Base-by-base conservation (phyloP, 2,888 invertebrate species). In the Eucera pruinosa region DNA sequence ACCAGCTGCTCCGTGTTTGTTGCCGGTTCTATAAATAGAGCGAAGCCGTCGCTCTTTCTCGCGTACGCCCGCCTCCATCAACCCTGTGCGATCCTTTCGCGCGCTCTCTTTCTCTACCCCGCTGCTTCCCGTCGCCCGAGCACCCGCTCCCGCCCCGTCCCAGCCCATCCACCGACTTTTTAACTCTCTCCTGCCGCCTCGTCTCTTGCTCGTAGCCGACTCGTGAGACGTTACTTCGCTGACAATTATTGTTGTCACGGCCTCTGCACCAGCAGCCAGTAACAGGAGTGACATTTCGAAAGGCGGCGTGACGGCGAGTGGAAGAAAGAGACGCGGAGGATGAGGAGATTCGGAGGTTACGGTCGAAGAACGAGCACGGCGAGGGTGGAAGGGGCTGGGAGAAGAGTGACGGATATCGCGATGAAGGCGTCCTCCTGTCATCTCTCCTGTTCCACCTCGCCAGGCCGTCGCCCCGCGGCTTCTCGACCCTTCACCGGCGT, bases 171-270 rank as follows among this genome's bases (percentile, higher is more conserved):
- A 57, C 76, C 66, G 52, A 76, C 74, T 82, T 78, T 66, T 82
- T 71, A 74, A 71, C 79, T 77, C 81, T 83, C 71, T 81, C 77
- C 55, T 74, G 25, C 9, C 36, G 39, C 76, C 78, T 72, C 82
- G 78, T 78, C 77, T 62, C 76, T 70, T 71, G 69, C 13, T 74
- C 76, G 70, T 75, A 45, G 43, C 66, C 75, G 80, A 81, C 81
- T 81, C 70, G 73, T 81, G 86, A 88, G 88, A 89, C 86, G 89
- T 88, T 89, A 87, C 89, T 86, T 90, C 87, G 86, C 88, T 89
- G 90, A 91, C 91, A 90, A 91, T 91, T 91, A 91, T 91, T 90
- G 90, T 91, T 90, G 91, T 90, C 90, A 88, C 85, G 84, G 87
- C 72, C 79, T 81, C 87, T 82, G 86, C 86, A 83, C 87, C 87